Evolutionary conservation across 2,797 vertebrate species (phyloP).

Genomic region (Steatocranus sp.): DNA sequence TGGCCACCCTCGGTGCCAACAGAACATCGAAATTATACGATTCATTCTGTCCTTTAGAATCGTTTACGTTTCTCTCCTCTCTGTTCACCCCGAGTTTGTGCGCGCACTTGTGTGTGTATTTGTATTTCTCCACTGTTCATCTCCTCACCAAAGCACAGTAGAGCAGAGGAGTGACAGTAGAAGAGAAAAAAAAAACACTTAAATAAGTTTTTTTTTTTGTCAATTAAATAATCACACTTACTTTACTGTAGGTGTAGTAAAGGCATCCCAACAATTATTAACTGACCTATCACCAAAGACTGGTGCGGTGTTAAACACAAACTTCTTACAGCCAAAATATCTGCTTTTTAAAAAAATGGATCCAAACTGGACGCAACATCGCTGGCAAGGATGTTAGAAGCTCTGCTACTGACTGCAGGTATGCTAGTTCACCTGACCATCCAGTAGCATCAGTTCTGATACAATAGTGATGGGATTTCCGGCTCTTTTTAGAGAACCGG

Average conservation of each 20-base stretch:
- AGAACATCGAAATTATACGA: background rate
- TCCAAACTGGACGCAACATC: rapidly evolving
- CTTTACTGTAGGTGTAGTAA: background rate
- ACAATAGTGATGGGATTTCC: too few species aligned
- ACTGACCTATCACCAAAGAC: background rate
- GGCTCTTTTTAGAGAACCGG: too few species aligned
- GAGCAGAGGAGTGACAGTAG: background rate
- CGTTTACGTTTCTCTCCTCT: background rate
- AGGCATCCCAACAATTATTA: background rate
- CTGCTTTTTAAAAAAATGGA: background rate
- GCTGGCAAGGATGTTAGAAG: background rate
- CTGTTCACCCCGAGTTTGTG: background rate
- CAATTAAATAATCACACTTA: background rate
- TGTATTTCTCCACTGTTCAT: background rate
- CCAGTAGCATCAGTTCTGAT: background rate
- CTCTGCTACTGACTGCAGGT: background rate
- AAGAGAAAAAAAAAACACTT: background rate
- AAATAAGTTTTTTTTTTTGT: background rate
- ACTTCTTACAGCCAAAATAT: background rate
- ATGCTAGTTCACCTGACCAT: background rate
- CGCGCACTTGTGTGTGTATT: background rate
- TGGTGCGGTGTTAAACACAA: background rate
- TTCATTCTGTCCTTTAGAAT: background rate
- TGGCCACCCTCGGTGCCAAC: background rate
- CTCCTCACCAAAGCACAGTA: background rate